A percentile compares a stretch with the other conserved stretches of the same genome.
Evolutionary conservation across 2,888 invertebrate genomes (phyloP).

Genomic region (Serrognathus titanus): DNA sequence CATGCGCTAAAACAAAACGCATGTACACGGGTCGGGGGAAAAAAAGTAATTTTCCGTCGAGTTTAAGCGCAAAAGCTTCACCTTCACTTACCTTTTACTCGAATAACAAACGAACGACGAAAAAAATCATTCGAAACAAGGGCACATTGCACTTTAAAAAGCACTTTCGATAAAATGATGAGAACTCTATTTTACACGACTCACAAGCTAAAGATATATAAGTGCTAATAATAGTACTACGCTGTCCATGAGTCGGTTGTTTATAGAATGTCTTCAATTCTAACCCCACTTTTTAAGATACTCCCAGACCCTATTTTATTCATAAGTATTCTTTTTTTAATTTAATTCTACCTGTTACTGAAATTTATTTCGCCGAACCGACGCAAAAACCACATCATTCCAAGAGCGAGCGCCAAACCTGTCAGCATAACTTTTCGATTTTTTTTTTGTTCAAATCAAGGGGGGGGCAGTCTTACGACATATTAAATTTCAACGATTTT

Average conservation of each 20-base stretch:
- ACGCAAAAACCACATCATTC: too few relatives aligned
- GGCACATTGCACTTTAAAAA: slow-evolving; percentile 39
- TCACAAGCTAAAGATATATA: slow-evolving; percentile 42
- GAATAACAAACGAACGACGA: slow-evolving; percentile 6
- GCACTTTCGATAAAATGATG: slow-evolving; percentile 34
- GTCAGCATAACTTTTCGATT: too few relatives aligned
- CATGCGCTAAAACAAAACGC: too few relatives aligned
- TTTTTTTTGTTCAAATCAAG: too few relatives aligned
- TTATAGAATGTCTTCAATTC: slow-evolving; percentile 37
- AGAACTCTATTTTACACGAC: slow-evolving; percentile 29
- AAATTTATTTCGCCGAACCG: too few relatives aligned
- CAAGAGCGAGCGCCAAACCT: too few relatives aligned
- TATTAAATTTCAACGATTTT: neutral
- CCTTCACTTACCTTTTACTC: neutral
- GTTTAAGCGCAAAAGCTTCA: too few relatives aligned
- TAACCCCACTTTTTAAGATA: slow-evolving; percentile 41
- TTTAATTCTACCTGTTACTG: too few relatives aligned
- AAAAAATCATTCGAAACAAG: slow-evolving; percentile 19
- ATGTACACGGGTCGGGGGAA: too few relatives aligned
- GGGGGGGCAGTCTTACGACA: neutral
- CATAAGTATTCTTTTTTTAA: too few relatives aligned
- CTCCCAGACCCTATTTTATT: neutral
- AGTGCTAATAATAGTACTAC: slow-evolving; percentile 45
- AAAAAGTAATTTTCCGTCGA: too few relatives aligned
- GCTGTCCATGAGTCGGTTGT: slow-evolving; percentile 46